Evolutionary conservation across 2,888 invertebrate genomes (phyloP), one percentile per base, ranked within the genome.

Genomic region (Cephus sareptanus): DNA sequence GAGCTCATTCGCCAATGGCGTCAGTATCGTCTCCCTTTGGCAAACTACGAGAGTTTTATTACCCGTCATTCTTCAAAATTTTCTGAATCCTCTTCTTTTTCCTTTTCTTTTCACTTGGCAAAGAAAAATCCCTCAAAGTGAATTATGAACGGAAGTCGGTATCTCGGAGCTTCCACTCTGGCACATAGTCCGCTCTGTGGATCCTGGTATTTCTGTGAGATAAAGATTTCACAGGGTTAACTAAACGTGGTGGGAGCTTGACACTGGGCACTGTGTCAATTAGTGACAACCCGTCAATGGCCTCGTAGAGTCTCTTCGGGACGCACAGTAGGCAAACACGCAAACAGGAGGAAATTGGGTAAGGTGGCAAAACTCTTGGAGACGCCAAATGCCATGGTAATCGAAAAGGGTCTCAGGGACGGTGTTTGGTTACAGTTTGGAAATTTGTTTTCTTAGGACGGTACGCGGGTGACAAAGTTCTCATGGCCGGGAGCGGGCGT

Each of bases 1-100:
- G 82, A 84, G 83, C 85, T 85, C 81, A 79, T 80, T 80, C 81
- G 83, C 84, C 85, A 85, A 85, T 86, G 82, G 85, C 88, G 85
- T 88, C 86, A 84, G 86, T 84, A 83, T 84, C 79, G 56, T 56
- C 23, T 23, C 56, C 23, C 56, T 23, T 56, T 23, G 56, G 56
- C 56, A 56, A 56, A 23, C 56, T 56, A 56, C 56, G 9, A 56
- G 56, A 56, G 56, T 56, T 56, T 56, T 56, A 56, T 56, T 56
- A 56, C 56, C 56, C 23, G 56, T 56, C 23, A 56, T 56, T 56
- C 56, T 56, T 9, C 15, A 56, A 23, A 23, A 23, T 56, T 23
- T 56, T 23, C 23, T 56, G 56, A 56, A 56, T 56, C 56, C 56
- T 56, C 23, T 74, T 75, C 69, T 77, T 73, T 73, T 56, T 79